phyloP scores from a whole-genome alignment of 2,113 vertebrate species.

The Gobio gobio region DNA sequence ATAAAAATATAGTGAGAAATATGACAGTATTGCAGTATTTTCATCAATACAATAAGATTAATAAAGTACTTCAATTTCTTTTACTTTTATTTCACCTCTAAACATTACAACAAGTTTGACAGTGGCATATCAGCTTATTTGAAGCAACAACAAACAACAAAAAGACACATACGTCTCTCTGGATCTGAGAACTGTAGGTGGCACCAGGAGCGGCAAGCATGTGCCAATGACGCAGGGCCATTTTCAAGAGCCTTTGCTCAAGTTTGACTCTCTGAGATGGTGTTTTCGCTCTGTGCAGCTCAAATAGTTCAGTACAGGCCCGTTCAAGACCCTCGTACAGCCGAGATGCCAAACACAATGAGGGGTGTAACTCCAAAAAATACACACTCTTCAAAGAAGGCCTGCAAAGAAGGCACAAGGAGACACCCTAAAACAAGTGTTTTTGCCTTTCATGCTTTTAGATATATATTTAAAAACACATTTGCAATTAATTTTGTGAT shows the following conservation, averaged over 20 bases:
- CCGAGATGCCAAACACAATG: slow-evolving; percentile 68
- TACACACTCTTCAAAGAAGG: slow-evolving; percentile 70
- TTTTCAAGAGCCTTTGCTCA: slow-evolving; percentile 67
- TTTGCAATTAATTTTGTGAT: neutral
- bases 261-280: slow-evolving; percentile 60
- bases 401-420: slow-evolving; percentile 62
- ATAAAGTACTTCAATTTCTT: neutral
- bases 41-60: neutral
- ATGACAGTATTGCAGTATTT: too few species aligned
- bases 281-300: slow-evolving; percentile 58
- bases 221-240: slow-evolving; percentile 70
- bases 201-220: slow-evolving; percentile 57
- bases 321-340: slow-evolving; percentile 67
- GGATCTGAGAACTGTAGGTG: slow-evolving; percentile 70
- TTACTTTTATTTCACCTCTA: neutral
- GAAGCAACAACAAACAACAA: neutral
- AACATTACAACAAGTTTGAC: neutral
- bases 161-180: slow-evolving; percentile 69
- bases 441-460: neutral
- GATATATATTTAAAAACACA: neutral
- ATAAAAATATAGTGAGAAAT: too few species aligned
- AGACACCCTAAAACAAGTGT: neutral
- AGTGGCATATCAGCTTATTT: neutral
- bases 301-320: slow-evolving; percentile 70
- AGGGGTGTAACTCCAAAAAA: slow-evolving; percentile 80